Conservation (phyloP, 1,140 invertebrate genomes). For the Zeugodacus cucurbitae region DNA sequence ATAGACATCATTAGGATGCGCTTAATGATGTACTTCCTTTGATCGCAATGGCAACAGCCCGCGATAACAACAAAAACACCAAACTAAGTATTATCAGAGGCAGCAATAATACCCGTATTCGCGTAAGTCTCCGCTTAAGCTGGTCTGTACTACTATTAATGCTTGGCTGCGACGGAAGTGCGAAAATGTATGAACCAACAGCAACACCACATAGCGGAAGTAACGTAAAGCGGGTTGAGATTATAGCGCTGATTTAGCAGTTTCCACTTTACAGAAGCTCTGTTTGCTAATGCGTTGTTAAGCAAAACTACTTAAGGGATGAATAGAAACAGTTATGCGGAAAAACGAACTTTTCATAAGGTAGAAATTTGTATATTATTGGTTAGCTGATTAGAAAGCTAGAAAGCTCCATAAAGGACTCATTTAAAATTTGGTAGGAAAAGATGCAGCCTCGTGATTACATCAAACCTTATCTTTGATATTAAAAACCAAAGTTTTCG, state of each 20-base stretch:
- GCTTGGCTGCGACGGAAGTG: not conserved
- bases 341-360: not conserved
- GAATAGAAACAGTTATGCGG: not conserved
- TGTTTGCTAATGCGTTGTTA: not conserved
- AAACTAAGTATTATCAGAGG: not conserved
- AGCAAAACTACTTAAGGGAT: not conserved
- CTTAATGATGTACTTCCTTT: slow-evolving; percentile 44
- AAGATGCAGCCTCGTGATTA: too few relatives aligned
- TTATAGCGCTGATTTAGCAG: not conserved
- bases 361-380: too few relatives aligned
- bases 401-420: too few relatives aligned
- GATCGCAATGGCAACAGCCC: not conserved
- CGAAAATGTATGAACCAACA: not conserved
- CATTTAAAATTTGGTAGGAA: too few relatives aligned
- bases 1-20: slow-evolving; percentile 44
- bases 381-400: too few relatives aligned
- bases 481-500: too few relatives aligned
- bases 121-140: not conserved
- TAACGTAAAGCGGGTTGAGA: not conserved
- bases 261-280: not conserved
- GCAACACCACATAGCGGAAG: not conserved
- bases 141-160: not conserved
- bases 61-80: not conserved
- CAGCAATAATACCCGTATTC: not conserved
- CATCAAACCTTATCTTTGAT: too few relatives aligned